Base-by-base conservation (phyloP, 2,113 vertebrate genomes). In the Epinephelus lanceolatus region DNA sequence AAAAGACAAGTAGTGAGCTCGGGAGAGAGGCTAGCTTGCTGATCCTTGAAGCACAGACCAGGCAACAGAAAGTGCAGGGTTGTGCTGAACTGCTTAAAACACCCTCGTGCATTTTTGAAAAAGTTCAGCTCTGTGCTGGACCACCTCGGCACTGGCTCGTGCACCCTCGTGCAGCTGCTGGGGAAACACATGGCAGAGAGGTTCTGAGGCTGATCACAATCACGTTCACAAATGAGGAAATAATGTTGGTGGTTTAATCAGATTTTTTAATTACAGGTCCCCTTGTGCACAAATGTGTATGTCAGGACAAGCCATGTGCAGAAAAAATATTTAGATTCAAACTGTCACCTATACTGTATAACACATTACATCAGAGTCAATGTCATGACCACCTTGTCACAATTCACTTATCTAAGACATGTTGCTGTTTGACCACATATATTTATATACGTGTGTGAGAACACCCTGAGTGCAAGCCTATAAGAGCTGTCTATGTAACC, bases 151-250 rank as follows among this genome's bases (percentile, higher is more conserved):
- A 11, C 75, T 59, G 72, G 84, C 80, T 88, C 51, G 72, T 80
- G 84, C 76, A 61, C 66, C 73, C 70, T 81, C 40, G 68, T 80
- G 78, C 88, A 89, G 82, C 87, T 91, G 83, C 78, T 76, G 86
- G 47, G 55, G 71, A 80, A 71, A 74, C 84, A 81, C 86, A 85
- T 80, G 83, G 62, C 67, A 4, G 75, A 45, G 17, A 69, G 69
- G 37, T 61, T 53, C 47, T 10, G 53, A 83, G 59, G 80, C 63
- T 71, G 81, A 86, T 67, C 56, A 69, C 70, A 55, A 21, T 23
- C 71, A 47, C 47, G 42, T 51, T 72, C 45, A 52, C 21, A 53
- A 59, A 59, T 18, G 33, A 13, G 19, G 53, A 71, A 78, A 62
- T 66, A 60, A 52, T 62, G 30, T 21, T 37, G 51, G 33, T 51